These are phyloP conservation scores for Euglossa dilemma DNA, from an alignment of 1,140 invertebrate species.

Conservation along the genomic window DNA sequence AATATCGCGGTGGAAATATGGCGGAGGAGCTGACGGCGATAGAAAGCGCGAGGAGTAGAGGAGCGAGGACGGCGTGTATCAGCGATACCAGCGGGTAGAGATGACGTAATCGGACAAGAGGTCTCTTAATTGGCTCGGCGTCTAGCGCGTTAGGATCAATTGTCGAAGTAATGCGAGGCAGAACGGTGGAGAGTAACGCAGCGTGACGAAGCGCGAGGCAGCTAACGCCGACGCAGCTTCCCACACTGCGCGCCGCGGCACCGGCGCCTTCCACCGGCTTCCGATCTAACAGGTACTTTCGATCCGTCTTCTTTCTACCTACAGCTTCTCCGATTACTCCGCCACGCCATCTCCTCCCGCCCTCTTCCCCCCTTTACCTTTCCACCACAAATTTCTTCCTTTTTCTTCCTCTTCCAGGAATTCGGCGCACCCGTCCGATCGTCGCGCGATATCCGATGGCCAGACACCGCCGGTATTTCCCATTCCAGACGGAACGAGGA, in stretches of 20 bases:
- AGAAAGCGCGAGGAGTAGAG: constrained; percentile 13
- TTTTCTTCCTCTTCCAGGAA: not conserved
- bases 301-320: not conserved
- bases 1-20: constrained; percentile 19
- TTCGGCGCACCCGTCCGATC: not conserved
- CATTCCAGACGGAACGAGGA: too few relatives aligned
- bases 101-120: constrained; percentile 62
- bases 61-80: constrained; percentile 51
- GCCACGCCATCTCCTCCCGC: too few relatives aligned
- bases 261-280: constrained; percentile 46
- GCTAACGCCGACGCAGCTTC: constrained; percentile 71
- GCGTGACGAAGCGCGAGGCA: constrained; percentile 40
- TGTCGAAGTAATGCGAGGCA: constrained; percentile 64
- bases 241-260: constrained; percentile 62
- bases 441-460: too few relatives aligned
- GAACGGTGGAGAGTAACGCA: constrained; percentile 45
- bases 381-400: not conserved
- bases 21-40: not conserved
- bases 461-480: too few relatives aligned
- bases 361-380: not conserved
- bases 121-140: constrained; percentile 72
- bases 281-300: constrained; percentile 59
- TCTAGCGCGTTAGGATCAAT: constrained; percentile 74
- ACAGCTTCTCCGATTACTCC: not conserved
- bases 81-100: constrained; percentile 34